Conservation (phyloP, 92 coral and sea anemone species). For the Zoanthus gigantus region DNA sequence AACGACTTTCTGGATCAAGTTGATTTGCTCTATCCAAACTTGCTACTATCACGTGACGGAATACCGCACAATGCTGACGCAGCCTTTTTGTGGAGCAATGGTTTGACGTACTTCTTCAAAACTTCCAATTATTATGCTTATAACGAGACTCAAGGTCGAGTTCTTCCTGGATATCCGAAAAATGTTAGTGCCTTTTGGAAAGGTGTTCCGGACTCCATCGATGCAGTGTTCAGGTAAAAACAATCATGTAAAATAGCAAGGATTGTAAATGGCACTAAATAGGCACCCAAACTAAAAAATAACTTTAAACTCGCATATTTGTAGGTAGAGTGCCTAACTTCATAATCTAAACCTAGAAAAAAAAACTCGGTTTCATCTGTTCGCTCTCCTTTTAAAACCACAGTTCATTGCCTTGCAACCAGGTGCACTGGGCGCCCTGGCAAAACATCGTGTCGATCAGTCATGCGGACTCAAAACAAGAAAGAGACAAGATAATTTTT, state of each 20-base stretch:
- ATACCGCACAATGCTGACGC: constrained; percentile 70
- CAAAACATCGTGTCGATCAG: no score
- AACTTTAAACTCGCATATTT: no score
- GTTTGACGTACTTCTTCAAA: constrained; percentile 50
- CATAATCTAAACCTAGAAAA: no score
- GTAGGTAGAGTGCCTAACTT: no score
- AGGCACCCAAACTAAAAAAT: no score
- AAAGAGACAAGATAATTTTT: no score
- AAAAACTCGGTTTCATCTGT: no score
- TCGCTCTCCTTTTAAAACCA: no score
- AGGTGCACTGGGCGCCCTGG: no score
- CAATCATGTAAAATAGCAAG: no score
- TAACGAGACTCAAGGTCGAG: constrained; percentile 42
- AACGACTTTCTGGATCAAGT: constrained; percentile 69
- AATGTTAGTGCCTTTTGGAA: constrained; percentile 52
- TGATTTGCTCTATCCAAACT: constrained; percentile 77
- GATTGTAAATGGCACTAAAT: not conserved
- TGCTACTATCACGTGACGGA: constrained; percentile 59
- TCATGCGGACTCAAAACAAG: no score
- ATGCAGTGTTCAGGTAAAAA: constrained; percentile 86
- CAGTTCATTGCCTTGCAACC: no score
- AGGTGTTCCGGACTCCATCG: constrained; percentile 75
- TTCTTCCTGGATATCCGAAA: constrained; percentile 50
- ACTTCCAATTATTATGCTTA: constrained; percentile 39
- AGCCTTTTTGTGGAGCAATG: constrained; percentile 81